Base-by-base conservation (phyloP, 2,797 vertebrate species). In the Varecia variegata region DNA sequence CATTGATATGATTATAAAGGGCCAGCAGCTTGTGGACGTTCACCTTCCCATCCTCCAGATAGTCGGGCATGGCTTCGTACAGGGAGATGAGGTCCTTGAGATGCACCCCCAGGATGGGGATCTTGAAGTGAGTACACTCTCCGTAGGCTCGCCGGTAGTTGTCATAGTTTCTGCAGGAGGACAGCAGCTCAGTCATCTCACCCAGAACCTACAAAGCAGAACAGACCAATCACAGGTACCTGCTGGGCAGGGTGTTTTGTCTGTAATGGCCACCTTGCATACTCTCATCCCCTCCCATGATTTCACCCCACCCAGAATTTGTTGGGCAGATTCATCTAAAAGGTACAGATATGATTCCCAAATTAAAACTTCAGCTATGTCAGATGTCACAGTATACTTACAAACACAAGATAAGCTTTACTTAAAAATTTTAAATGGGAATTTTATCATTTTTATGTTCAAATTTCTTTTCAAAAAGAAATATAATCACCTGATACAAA, bases 101-200 rank as follows among this genome's bases (percentile, higher is more conserved):
- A 97, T 99, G 99, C 76, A 99, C 99, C 0, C 99, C 99, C 80
- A 99, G 98, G 97, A 99, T 99, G 52, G 99, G 99, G 96, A 99
- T 99, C 98, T 99, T 99, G 97, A 99, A 99, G 95, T 99, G 99
- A 67, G 98, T 98, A 94, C 99, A 99, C 96, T 98, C 99, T 0
- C 98, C 99, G 65, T 99, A 99, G 82, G 99, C 99, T 94, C 99
- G 99, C 76, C 99, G 98, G 92, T 99, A 99, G 98, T 99, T 99
- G 98, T 99, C 99, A 43, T 99, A 99, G 97, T 99, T 99, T 98
- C 99, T 99, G 96, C 99, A 99, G 74, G 99, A 99, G 7, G 99
- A 99, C 94, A 99, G 99, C 92, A 99, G 98, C 98, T 99, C 99
- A 0, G 99, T 99, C 99, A 99, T 99, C 98, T 99, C 99, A 81